Conservation (phyloP, 2,113 vertebrate species). For the Cyphomyrus plagiostoma region DNA sequence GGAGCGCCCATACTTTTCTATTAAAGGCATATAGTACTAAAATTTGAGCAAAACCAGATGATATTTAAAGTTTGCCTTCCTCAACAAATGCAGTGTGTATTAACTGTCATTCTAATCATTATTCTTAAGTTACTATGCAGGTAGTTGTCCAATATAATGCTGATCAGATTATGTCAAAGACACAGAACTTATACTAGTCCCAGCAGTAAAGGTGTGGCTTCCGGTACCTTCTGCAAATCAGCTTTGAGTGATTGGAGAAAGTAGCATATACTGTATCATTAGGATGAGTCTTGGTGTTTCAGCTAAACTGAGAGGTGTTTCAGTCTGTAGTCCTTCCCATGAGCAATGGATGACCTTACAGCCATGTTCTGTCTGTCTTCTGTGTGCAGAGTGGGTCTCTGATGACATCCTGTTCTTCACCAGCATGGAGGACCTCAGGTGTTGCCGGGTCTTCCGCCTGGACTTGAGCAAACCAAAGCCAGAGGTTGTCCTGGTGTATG, state of each 20-base stretch:
- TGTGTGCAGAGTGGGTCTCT: conserved; percentile 80
- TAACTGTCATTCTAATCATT: background rate
- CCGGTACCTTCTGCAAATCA: background rate
- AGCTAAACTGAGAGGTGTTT: background rate
- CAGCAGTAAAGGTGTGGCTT: background rate
- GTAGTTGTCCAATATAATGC: background rate
- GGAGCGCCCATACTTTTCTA: background rate
- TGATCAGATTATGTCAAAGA: background rate
- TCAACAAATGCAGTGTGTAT: background rate
- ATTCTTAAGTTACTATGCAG: background rate
- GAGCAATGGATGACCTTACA: background rate
- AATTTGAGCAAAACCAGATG: background rate
- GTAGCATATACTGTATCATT: background rate
- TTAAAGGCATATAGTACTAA: background rate
- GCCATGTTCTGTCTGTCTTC: conserved; percentile 9
- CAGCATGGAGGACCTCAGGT: conserved; percentile 71
- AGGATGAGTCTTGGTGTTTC: background rate
- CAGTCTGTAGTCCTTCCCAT: background rate
- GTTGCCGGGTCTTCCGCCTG: conserved; percentile 70
- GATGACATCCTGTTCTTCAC: conserved; percentile 80
- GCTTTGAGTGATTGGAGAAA: background rate
- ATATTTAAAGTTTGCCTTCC: background rate
- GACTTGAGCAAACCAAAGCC: conserved; percentile 59
- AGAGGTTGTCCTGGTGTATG: conserved; percentile 65
- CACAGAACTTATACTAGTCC: background rate